A percentile compares a stretch with the other conserved stretches of the same genome.
These are phyloP conservation scores for Taenaris catops DNA, from an alignment of 2,888 invertebrate genomes.

Conservation along the genomic window DNA sequence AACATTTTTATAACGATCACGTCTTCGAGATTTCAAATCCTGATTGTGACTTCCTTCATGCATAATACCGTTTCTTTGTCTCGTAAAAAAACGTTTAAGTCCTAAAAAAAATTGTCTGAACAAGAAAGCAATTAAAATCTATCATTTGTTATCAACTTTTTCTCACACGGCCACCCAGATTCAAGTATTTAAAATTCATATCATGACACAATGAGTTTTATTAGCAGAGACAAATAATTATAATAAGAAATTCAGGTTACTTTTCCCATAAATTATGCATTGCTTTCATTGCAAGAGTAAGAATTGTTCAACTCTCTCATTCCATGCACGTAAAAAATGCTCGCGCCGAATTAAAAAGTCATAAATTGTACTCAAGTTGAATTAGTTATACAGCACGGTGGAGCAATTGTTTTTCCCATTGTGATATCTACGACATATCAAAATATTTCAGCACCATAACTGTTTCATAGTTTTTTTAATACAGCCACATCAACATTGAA, in stretches of 20 bases:
- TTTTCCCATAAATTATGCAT: slow-evolving; percentile 16
- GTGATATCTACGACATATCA: slow-evolving; percentile 35
- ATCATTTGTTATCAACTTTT: too few species aligned
- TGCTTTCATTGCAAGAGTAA: slow-evolving; percentile 20
- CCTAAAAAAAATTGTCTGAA: too few species aligned
- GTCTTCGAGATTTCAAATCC: slow-evolving; percentile 21
- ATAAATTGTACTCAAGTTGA: slow-evolving; percentile 46
- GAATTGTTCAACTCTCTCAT: slow-evolving; percentile 26
- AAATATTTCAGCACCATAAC: slow-evolving; percentile 31
- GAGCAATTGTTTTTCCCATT: slow-evolving; percentile 36
- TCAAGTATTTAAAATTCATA: slow-evolving; percentile 2
- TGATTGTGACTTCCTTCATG: slow-evolving; percentile 25
- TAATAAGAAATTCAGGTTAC: slow-evolving; percentile 13
- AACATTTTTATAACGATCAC: slow-evolving; percentile 23
- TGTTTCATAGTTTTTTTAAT: too few species aligned
- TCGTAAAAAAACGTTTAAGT: not conserved
- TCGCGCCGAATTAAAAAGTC: slow-evolving; percentile 49
- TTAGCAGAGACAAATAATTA: slow-evolving; percentile 7
- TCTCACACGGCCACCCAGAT: slow-evolving; percentile 6
- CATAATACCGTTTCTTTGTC: slow-evolving; percentile 11
- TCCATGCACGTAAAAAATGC: slow-evolving; percentile 31
- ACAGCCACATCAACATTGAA: too few species aligned
- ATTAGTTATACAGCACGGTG: slow-evolving; percentile 39
- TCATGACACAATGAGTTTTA: slow-evolving; percentile 1
- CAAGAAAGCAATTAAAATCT: too few species aligned